Evolutionary conservation across 92 coral and sea anemone genomes (phyloP), one percentile per base, ranked within the genome.

Genomic region (Phenganax marumi): DNA sequence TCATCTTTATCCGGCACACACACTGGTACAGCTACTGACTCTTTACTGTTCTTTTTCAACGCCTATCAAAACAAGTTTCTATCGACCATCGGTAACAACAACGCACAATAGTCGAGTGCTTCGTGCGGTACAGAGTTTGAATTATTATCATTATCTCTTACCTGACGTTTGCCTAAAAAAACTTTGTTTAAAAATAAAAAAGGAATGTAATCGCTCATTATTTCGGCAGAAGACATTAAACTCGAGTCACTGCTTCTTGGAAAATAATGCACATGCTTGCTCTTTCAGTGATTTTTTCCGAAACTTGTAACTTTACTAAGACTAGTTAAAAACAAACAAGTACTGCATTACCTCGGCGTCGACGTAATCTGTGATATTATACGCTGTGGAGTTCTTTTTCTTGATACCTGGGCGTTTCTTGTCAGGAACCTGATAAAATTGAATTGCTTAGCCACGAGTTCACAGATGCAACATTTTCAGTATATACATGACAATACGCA

Each of bases 281-380:
- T 56, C 19, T 56, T 14, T 16, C 63, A 56, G 19, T 2, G 19
- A 56, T 14, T 21, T 14, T 10, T 56, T 56, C 19, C 19, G 17
- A 54, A 11, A 14, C 12, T 54, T n/a, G 19, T 56, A 16, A 56
- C 63, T n/a, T 21, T 14, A 56, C 63, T 13, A 56, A n/a, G 8
- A 16, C 21, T 0, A 23, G 23, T 58, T 58, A 6, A 0, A 58
- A 58, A 58, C 21, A 58, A 18, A 14, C 65, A 58, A 13, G 21
- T 16, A 58, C 65, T 23, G 18, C 61, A 8, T 54, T 33, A 78
- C 83, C 83, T 78, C 83, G 3, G 53, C 13, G 52, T 78, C 83
- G 8, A 78, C 83, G 66, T 78, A 78, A 26, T 78, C 83, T 39
- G 72, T 61, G 53, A 78, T 78, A 60, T 78, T 63, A 47, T 78